Evolutionary conservation across 2,888 invertebrate genomes (phyloP), one percentile per base, ranked within the genome.

Genomic region (Cheilosia pagana): DNA sequence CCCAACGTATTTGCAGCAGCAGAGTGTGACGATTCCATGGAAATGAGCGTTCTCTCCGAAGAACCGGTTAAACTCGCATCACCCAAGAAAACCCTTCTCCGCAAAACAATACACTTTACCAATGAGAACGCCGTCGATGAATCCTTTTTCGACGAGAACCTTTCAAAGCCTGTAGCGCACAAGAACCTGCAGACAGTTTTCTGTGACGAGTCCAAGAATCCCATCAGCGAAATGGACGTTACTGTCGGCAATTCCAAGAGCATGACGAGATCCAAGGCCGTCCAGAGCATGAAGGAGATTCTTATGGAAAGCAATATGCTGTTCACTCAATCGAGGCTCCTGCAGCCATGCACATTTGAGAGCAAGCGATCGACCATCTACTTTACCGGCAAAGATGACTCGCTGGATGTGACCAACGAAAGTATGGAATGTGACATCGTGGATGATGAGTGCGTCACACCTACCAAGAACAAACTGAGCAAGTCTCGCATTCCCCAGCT

Each of bases 401-500:
- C 60, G 4, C 53, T 77, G 81, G 81, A 81, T 6, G 31, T 74
- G n/a, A 68, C 62, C 4, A 31, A 53, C 3, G 52, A 71, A 25
- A 48, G 5, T 14, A 67, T 60, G 45, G 74, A 79, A 0, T 50
- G 39, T 10, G 16, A 3, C 3, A 16, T 23, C 1, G 23, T 28
- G 28, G 28, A 28, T 28, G 28, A 16, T 8, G 48, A 72, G 10
- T 39, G 57, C 16, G 5, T 23, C 53, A 78, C 79, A 19, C 83
- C 79, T 0, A 53, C 79, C 2, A 85, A 79, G 39, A 43, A 28
- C 19, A 65, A 35, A 6, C 31, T 63, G 21, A 75, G 43, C 12
- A 74, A 65, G 39, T 85, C 83, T 6, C 70, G 81, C n/a, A 85
- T 85, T 35, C 83, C 83, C 8, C 74, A 79, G 35, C 23, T 79